Percentiles rank a stretch among this genome's conserved stretches.
These are phyloP conservation scores for Drosophila nigromelanica DNA, from an alignment of 1,140 invertebrate genomes.

Conservation along the genomic window DNA sequence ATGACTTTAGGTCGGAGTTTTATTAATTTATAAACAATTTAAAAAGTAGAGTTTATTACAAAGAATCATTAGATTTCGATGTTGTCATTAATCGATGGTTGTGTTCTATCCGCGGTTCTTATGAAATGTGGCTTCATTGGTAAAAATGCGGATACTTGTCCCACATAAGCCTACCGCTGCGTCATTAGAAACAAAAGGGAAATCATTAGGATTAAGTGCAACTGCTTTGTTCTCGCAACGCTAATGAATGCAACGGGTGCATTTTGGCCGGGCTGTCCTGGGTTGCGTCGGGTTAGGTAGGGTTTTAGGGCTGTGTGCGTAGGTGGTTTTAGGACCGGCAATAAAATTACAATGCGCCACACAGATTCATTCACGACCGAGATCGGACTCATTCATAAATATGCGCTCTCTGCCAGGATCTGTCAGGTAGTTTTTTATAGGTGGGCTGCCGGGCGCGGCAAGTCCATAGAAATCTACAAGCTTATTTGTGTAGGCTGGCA, in stretches of 20 bases:
- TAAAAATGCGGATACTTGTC: conserved; percentile 9
- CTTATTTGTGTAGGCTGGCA: conserved; percentile 76
- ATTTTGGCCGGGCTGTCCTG: conserved; percentile 10
- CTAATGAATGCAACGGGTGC: conserved; percentile 69
- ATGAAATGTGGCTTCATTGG: conserved; percentile 16
- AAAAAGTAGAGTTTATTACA: too few species aligned
- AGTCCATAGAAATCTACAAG: conserved; percentile 60
- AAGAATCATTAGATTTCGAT: too few species aligned
- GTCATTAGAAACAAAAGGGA: conserved; percentile 74
- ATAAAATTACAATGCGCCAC: conserved; percentile 59
- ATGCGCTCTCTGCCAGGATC: conserved; percentile 39
- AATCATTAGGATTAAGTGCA: conserved; percentile 76
- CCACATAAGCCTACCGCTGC: conserved; percentile 60
- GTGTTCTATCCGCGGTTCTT: conserved; percentile 15
- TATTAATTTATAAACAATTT: too few species aligned
- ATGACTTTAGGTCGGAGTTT: too few species aligned
- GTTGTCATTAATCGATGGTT: conserved; percentile 13
- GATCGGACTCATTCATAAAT: conserved; percentile 72
- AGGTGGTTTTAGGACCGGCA: conserved; percentile 66
- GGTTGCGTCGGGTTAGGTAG: conserved; percentile 48
- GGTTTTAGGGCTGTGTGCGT: conserved; percentile 28
- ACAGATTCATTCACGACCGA: conserved; percentile 61
- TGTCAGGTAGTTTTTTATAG: conserved; percentile 32
- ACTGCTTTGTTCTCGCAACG: conserved; percentile 62
- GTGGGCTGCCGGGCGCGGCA: conserved; percentile 22